Percentiles rank a stretch among this genome's conserved stretches.
These are phyloP conservation scores for Cephalopholis sonnerati DNA, from an alignment of 2,113 vertebrate species.

Conservation along the genomic window DNA sequence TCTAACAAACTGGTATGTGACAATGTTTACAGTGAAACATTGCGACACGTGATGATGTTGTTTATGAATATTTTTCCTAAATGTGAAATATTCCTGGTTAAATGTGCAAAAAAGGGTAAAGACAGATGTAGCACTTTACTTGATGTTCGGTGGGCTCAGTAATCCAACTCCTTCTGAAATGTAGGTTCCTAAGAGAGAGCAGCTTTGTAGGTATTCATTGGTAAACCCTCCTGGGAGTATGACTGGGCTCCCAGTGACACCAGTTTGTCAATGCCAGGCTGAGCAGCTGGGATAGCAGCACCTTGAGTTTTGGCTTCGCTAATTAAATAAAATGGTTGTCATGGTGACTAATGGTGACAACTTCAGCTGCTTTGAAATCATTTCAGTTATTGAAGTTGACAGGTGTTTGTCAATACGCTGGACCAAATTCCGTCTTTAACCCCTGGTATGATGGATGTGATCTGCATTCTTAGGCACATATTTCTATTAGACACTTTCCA, in stretches of 20 bases:
- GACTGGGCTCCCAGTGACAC: neutral
- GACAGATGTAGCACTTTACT: too few relatives aligned
- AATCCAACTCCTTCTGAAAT: too few relatives aligned
- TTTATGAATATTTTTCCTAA: too few relatives aligned
- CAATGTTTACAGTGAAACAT: too few relatives aligned
- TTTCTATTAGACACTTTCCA: neutral
- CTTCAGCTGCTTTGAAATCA: neutral
- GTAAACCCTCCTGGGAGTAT: too few relatives aligned
- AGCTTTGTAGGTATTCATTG: too few relatives aligned
- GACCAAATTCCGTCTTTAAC: neutral
- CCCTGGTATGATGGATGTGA: neutral
- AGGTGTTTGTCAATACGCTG: neutral
- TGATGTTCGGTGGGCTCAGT: too few relatives aligned
- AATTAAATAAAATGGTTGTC: slow-evolving; percentile 8
- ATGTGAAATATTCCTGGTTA: too few relatives aligned
- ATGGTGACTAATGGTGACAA: slow-evolving; percentile 3
- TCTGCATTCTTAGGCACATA: neutral
- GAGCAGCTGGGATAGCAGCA: neutral
- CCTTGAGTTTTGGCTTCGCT: neutral
- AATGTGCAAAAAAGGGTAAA: too few relatives aligned
- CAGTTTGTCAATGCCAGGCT: neutral
- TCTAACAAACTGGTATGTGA: too few relatives aligned
- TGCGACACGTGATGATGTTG: too few relatives aligned
- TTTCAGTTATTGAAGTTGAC: neutral
- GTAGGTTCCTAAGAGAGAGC: too few relatives aligned